Evolutionary conservation across 2,888 invertebrate species (phyloP), one percentile per base, ranked within the genome.

Genomic region (Therioaphis trifolii): DNA sequence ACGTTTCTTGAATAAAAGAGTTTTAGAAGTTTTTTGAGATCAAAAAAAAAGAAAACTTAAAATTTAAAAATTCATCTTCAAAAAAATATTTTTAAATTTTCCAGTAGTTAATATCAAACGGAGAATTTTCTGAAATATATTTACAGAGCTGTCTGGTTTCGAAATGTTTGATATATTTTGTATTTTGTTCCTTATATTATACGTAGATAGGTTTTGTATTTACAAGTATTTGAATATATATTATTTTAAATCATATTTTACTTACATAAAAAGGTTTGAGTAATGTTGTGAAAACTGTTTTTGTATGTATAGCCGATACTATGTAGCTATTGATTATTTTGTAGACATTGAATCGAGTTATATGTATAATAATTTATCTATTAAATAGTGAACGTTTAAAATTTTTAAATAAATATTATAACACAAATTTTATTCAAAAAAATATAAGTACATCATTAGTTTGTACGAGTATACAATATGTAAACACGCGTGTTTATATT

Each of bases 181-280:
- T 1, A 9, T 55, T 7, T 5, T 55, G 21, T 58, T 58, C n/a
- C n/a, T 35, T 5, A 35, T 7, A 35, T 35, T 35, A 1, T 18
- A 49, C 1, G 49, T 49, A 49, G 4, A 49, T n/a, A n/a, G n/a
- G n/a, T n/a, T n/a, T 49, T 49, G 12, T 29, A 63, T 18, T 5
- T 14, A 21, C 40, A 40, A 15, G 2, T 29, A n/a, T 12, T 29
- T 18, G 15, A 14, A 35, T 68, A 14, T 24, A 69, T 69, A 24
- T n/a, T 71, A 21, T 12, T 69, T 27, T 0, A 61, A 49, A 63
- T 63, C 14, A 29, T 29, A 63, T 77, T 77, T 63, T 63, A 77
- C 77, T 77, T 35, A 77, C 77, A 77, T 77, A 11, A 63, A 63
- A 49, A 18, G 9, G 46, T 77, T 21, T 27, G 61, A 15, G 5